phyloP scores from a whole-genome alignment of 2,113 vertebrate genomes.

The Cochlearius cochlearius region DNA sequence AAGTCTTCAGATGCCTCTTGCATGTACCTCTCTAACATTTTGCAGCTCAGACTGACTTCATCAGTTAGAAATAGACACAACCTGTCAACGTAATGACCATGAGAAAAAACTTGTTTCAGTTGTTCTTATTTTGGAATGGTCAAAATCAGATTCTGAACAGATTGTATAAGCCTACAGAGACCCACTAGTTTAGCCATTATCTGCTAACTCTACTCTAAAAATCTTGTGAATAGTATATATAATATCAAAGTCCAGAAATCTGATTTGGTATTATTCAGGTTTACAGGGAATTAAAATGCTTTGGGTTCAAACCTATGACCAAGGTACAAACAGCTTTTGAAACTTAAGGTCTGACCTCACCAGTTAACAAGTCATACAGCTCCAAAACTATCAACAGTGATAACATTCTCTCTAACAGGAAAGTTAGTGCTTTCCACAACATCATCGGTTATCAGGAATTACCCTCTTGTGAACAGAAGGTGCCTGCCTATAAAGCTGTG shows the following conservation, averaged over 20 bases:
- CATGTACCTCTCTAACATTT: neutral
- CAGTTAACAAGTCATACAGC: neutral
- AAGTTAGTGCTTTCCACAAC: neutral
- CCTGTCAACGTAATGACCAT: neutral
- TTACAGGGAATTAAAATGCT: neutral
- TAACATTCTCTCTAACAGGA: neutral
- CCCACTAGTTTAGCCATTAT: neutral
- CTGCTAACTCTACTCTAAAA: neutral
- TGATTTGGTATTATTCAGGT: neutral
- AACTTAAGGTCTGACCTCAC: neutral
- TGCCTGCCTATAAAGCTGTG: neutral
- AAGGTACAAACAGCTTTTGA: neutral
- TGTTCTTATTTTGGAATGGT: neutral
- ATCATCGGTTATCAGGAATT: rapidly evolving
- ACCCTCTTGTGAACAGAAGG: neutral
- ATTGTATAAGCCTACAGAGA: neutral
- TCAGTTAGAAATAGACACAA: neutral
- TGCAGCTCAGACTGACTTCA: neutral
- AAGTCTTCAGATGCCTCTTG: neutral
- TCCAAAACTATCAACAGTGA: neutral
- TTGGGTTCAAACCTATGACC: neutral
- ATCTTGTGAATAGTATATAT: neutral
- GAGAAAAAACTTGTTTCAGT: neutral
- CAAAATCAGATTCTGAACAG: neutral
- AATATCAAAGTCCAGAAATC: neutral